Percentiles rank a stretch among this genome's conserved stretches.
Conservation (phyloP, 2,888 invertebrate species). For the Mechanitis messenoides region DNA sequence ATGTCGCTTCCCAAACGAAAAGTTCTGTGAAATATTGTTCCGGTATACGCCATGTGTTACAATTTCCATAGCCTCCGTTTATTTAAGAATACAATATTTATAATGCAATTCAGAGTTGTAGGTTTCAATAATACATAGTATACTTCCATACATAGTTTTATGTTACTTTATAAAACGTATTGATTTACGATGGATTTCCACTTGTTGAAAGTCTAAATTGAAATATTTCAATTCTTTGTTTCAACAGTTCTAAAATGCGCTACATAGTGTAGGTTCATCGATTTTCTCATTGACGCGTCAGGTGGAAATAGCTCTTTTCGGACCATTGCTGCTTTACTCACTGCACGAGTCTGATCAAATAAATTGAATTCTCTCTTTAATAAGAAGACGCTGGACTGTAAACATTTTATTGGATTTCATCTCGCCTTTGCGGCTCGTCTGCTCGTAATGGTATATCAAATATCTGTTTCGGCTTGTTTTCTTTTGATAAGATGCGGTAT, state of each 20-base stretch:
- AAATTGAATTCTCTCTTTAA: conserved; percentile 46
- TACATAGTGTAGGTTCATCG: conserved; percentile 31
- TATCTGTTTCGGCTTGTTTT: conserved; percentile 3
- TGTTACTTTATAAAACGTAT: neutral
- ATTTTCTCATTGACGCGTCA: conserved; percentile 47
- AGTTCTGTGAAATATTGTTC: conserved; percentile 6
- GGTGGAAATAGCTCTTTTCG: conserved; percentile 55
- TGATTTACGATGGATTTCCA: neutral
- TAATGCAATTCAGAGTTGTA: too few relatives aligned
- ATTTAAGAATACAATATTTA: too few relatives aligned
- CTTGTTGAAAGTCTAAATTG: conserved; percentile 1
- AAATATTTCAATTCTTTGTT: conserved; percentile 7
- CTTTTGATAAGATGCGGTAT: neutral
- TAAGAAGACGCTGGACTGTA: conserved; percentile 34
- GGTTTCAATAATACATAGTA: too few relatives aligned
- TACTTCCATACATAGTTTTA: too few relatives aligned
- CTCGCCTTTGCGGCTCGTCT: conserved; percentile 22
- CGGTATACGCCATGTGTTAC: neutral
- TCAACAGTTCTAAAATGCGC: conserved; percentile 21
- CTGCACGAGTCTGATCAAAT: conserved; percentile 47
- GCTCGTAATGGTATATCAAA: conserved; percentile 21
- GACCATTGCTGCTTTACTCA: conserved; percentile 45
- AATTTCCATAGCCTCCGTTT: neutral
- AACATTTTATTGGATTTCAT: conserved; percentile 38
- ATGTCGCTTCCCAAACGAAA: neutral